Evolutionary conservation across 2,113 vertebrate genomes (phyloP), one percentile per base, ranked within the genome.

Genomic region (Gymnarchus niloticus): DNA sequence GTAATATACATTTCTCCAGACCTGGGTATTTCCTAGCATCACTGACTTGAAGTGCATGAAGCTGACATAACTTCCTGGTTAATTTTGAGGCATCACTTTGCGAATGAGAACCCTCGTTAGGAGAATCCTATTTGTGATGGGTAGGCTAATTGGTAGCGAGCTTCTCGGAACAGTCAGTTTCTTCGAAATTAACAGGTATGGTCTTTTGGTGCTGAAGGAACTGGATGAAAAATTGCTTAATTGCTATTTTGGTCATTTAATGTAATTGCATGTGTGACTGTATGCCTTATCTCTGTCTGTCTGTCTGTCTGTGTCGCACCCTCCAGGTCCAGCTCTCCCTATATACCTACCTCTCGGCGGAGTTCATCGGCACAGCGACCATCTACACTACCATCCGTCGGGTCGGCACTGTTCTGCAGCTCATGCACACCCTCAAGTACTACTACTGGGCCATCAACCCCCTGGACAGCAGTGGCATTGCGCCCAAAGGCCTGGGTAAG

Each of bases 401-500:
- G 48, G 98, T 99, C 8, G 98, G 98, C 86, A 99, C 98, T 0
- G 98, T 99, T 76, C 94, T 99, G 90, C 98, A 99, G 92, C 93
- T 99, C 84, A 99, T 99, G 98, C 98, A 99, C 92, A 99, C 98
- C 0, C 93, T 99, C 41, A 99, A 99, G 92, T 99, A 99, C 91
- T 99, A 99, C 95, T 99, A 99, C 95, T 99, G 98, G 98, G 98
- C 97, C 84, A 93, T 96, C 89, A 98, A 99, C 91, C 98, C 98
- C 44, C 92, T 95, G 84, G 98, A 99, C 57, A 96, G 97, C 92
- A 99, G 98, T 83, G 97, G 97, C 44, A 99, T 99, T 87, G 91
- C 93, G 80, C 98, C 98, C 46, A 99, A 98, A 94, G 98, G 98
- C 77, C 90, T 99, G 9, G 97, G 98, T 99, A 93, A 91, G 96